Percentiles rank a stretch among this genome's conserved stretches.
Evolutionary conservation across 2,113 vertebrate species (phyloP).

Genomic region (rabbit (Oryctolagus cuniculus)): DNA sequence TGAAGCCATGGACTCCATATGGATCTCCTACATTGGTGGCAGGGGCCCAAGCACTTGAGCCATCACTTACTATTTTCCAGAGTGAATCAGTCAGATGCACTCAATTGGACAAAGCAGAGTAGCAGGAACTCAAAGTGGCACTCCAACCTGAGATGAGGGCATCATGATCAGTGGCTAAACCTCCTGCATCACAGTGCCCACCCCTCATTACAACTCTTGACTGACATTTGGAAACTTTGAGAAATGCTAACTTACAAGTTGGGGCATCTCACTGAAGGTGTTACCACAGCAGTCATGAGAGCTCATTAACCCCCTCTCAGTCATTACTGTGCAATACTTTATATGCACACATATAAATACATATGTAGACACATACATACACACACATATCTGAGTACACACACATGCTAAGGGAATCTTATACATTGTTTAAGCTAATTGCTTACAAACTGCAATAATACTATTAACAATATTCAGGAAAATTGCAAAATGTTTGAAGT

Average conservation of each 20-base stretch:
- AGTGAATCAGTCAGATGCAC: too few relatives aligned
- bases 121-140: too few relatives aligned
- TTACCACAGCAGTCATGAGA: neutral
- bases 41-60: too few relatives aligned
- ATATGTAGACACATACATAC: rapidly evolving
- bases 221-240: neutral
- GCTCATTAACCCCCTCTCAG: neutral
- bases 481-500: neutral
- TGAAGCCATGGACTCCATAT: too few relatives aligned
- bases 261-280: neutral
- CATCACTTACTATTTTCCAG: too few relatives aligned
- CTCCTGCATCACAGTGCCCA: too few relatives aligned
- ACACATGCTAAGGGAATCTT: neutral
- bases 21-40: too few relatives aligned
- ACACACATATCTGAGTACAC: neutral
- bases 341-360: too few relatives aligned
- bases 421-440: neutral
- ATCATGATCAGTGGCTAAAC: too few relatives aligned
- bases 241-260: neutral
- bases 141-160: too few relatives aligned
- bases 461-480: neutral
- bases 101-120: too few relatives aligned
- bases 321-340: neutral
- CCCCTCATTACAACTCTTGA: neutral
- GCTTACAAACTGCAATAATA: neutral